A percentile compares a stretch with the other conserved stretches of the same genome.
Evolutionary conservation across 2,888 invertebrate genomes (phyloP).

Genomic region (Elegia similella): DNA sequence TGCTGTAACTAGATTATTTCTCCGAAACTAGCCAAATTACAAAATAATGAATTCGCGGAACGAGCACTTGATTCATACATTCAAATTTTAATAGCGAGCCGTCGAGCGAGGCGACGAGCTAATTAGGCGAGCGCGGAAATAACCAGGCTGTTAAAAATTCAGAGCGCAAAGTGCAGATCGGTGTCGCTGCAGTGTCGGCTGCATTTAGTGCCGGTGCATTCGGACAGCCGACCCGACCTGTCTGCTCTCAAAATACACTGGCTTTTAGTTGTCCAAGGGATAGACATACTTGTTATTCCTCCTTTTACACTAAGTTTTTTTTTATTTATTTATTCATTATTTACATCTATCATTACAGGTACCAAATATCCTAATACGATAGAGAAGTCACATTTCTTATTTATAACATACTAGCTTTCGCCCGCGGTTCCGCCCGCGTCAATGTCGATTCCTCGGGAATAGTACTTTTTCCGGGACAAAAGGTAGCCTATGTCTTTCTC

Average conservation of each 20-base stretch:
- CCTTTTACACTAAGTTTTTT: not conserved
- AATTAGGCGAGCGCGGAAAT: constrained; percentile 65
- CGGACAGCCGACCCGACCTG: constrained; percentile 43
- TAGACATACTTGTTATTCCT: not conserved
- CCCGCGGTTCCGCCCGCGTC: too few species aligned
- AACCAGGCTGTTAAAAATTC: constrained; percentile 70
- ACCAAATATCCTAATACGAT: too few species aligned
- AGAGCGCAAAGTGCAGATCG: constrained; percentile 71
- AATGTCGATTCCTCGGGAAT: too few species aligned
- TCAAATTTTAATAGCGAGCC: constrained; percentile 11
- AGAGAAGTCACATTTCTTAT: too few species aligned
- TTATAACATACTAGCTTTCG: too few species aligned
- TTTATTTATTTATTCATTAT: not conserved
- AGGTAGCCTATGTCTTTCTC: too few species aligned
- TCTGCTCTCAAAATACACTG: constrained; percentile 59
- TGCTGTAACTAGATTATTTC: too few species aligned
- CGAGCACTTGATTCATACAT: not conserved
- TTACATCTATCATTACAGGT: too few species aligned
- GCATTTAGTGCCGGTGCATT: constrained; percentile 53
- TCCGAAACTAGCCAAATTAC: not conserved
- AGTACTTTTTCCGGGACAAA: too few species aligned
- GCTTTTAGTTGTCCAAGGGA: constrained; percentile 15
- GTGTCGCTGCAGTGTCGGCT: constrained; percentile 65
- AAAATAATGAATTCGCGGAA: not conserved
- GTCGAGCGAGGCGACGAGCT: constrained; percentile 41